Base-by-base conservation (phyloP, 2,888 invertebrate species). In the Drosophila ustulata region DNA sequence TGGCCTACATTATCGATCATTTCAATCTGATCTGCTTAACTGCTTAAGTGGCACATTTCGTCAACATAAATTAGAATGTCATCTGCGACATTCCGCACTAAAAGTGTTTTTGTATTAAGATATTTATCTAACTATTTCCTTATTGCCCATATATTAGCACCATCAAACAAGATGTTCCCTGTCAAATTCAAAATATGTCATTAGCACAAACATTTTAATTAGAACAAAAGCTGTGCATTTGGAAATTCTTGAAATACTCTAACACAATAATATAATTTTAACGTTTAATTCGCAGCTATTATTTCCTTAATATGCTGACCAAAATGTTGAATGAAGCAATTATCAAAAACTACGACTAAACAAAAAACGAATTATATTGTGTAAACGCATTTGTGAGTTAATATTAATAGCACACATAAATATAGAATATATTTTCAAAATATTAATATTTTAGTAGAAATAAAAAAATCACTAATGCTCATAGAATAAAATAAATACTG, bases 71-170 rank as follows among this genome's bases (percentile, higher is more conserved):
- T 45, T 45, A 45, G 45, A 45, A 9, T 5, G n/a, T 32, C 9
- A 30, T 7, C 11, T 5, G 9, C 5, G 25, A 25, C 34, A 34
- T 34, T 26, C 39, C 39, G 39, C 7, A 37, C 4, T n/a, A n/a
- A 13, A 25, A 5, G 37, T 52, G 13, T 52, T 26, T 26, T 51
- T 3, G 11, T 18, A 30, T 46, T 18, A 46, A 39, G 30, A 39
- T 8, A 13, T 32, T 23, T 23, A 7, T 8, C 55, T 43, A 57
- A 55, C 55, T 47, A 47, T 55, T 71, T 71, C 59, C 67, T 52
- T 28, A 30, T n/a, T n/a, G 39, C 34, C 6, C 26, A 37, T 1
- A 23, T n/a, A 51, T 58, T 62, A 53, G 41, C 52, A 51, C 47
- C 39, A 13, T 7, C n/a, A 57, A 68, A 43, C 46, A 45, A 30